Evolutionary conservation across 2,888 invertebrate genomes (phyloP).

Genomic region (Cryptus viduatorius): DNA sequence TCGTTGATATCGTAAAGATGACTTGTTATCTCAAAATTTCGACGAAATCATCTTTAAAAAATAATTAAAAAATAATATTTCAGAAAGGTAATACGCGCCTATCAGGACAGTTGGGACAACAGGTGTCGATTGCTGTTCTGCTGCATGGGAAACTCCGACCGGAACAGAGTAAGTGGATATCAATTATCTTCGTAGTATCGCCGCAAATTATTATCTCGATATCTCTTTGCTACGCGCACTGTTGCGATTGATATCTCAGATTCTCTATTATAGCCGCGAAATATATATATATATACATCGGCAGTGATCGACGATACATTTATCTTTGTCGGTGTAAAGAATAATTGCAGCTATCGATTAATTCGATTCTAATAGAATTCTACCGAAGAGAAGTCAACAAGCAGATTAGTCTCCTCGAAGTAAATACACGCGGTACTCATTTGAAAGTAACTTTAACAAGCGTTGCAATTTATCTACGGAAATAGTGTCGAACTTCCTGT

Average conservation of each 20-base stretch:
- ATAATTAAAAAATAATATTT: constrained; percentile 74
- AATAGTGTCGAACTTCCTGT: constrained; percentile 4
- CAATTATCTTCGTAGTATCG: constrained; percentile 15
- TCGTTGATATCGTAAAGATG: too few species aligned
- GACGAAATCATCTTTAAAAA: not conserved
- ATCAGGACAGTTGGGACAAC: constrained; percentile 95
- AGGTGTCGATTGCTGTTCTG: constrained; percentile 93
- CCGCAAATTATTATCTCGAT: too few species aligned
- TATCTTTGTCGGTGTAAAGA: not conserved
- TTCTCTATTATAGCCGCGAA: not conserved
- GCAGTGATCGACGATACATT: constrained; percentile 9
- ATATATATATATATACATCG: not conserved
- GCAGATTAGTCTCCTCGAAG: not conserved
- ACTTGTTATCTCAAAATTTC: not conserved
- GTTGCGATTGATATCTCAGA: constrained; percentile 5
- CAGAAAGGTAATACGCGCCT: constrained; percentile 94
- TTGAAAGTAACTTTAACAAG: constrained; percentile 24
- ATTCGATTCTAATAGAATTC: constrained; percentile 26
- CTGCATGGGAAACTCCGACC: constrained; percentile 92
- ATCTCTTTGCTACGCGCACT: too few species aligned
- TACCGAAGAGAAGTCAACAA: not conserved
- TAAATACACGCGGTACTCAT: constrained; percentile 29
- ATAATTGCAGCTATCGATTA: constrained; percentile 37
- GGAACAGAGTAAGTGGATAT: constrained; percentile 87
- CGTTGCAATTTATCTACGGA: not conserved